Evolutionary conservation across 2,113 vertebrate species (phyloP).

Genomic region (Calypte anna): DNA sequence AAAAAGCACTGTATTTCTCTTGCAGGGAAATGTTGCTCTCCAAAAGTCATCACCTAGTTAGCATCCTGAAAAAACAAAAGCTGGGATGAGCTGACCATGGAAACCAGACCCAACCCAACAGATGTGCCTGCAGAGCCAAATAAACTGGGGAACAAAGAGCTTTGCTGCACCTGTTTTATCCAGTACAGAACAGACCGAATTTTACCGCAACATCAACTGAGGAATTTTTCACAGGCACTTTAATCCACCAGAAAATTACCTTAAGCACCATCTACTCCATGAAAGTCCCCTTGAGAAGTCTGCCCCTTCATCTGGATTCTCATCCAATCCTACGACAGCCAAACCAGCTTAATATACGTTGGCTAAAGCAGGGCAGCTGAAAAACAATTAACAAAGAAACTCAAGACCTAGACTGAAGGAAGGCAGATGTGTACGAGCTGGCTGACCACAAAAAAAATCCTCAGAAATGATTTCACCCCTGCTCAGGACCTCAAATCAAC

Average conservation of each 20-base stretch:
- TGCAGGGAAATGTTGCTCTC: background rate
- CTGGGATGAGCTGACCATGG: background rate
- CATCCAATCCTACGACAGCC: background rate
- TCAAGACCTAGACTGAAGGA: conserved; percentile 6
- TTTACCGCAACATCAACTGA: conserved; percentile 19
- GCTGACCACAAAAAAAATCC: background rate
- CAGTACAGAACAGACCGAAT: conserved; percentile 6
- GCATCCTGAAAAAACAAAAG: background rate
- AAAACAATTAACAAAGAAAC: background rate
- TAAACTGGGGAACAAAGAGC: background rate
- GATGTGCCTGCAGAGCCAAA: background rate
- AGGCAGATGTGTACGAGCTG: background rate
- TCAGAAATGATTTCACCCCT: background rate
- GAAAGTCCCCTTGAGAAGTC: conserved; percentile 50
- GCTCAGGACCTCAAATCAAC: background rate
- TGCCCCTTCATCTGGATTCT: conserved; percentile 27
- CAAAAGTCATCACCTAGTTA: conserved; percentile 41
- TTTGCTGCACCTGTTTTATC: conserved; percentile 51
- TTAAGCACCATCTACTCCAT: conserved; percentile 43
- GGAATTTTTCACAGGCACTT: conserved; percentile 62
- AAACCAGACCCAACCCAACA: conserved; percentile 2
- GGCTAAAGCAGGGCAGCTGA: conserved; percentile 20
- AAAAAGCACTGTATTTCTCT: background rate
- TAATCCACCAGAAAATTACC: conserved; percentile 64
- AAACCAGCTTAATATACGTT: background rate